phyloP scores from a whole-genome alignment of 2,113 vertebrate genomes.

The Thryonomys swinderianus region DNA sequence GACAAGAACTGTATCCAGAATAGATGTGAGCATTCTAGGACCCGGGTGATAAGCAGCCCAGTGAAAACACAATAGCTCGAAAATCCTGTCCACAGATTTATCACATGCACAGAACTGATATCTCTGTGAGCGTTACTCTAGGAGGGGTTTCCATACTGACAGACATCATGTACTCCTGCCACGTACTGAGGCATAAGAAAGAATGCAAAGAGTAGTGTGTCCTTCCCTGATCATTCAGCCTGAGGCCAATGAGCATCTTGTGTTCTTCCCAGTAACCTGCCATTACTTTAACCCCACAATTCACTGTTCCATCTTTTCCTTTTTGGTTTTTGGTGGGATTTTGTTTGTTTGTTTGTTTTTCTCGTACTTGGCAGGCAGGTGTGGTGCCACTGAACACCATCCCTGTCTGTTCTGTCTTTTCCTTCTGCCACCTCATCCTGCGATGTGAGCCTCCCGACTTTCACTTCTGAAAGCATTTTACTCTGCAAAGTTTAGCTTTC shows the following conservation, averaged over 20 bases:
- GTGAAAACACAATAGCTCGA: neutral
- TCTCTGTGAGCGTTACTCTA: neutral
- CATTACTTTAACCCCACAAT: neutral
- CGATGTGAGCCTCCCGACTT: neutral
- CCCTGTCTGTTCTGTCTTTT: neutral
- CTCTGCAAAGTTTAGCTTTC: neutral
- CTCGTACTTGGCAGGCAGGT: no score
- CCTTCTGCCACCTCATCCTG: neutral
- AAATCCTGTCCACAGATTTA: neutral
- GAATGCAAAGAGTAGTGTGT: neutral
- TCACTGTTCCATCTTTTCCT: no score
- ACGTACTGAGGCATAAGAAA: neutral
- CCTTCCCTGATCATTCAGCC: neutral
- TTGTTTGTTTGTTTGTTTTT: no score
- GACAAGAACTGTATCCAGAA: neutral
- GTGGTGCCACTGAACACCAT: no score
- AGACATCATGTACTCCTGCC: neutral
- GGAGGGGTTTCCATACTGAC: neutral
- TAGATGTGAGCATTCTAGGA: neutral
- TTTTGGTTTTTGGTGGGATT: no score
- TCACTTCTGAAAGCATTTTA: neutral
- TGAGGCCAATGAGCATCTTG: neutral
- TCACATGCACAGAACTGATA: neutral
- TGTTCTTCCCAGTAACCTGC: neutral
- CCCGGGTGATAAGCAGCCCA: neutral